These are phyloP conservation scores for Aegotheles bennettii DNA, from an alignment of 2,113 vertebrate species.

Conservation along the genomic window DNA sequence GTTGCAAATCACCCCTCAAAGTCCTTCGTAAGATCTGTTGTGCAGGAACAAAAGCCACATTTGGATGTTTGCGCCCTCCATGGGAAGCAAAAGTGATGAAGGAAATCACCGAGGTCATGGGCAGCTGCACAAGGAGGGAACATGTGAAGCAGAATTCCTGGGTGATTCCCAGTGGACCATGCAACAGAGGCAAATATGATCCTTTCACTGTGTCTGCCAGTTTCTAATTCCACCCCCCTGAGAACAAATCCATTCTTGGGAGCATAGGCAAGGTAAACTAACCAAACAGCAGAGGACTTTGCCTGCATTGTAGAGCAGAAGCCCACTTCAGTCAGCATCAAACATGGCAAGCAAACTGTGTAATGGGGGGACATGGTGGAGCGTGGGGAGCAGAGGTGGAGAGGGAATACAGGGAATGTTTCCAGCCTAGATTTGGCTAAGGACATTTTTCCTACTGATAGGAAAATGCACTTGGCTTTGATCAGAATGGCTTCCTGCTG, in stretches of 20 bases:
- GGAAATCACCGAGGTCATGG: fast-evolving
- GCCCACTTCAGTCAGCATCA: background rate
- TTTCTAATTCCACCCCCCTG: background rate
- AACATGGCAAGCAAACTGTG: too few species aligned
- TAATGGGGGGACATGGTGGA: background rate
- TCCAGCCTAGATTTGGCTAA: background rate
- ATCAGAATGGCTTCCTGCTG: background rate
- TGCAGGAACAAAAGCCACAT: background rate
- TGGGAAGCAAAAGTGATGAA: background rate
- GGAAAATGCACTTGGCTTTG: background rate
- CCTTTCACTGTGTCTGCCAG: background rate
- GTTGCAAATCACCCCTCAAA: background rate
- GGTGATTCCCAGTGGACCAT: background rate
- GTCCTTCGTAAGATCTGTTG: background rate
- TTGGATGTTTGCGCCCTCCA: background rate
- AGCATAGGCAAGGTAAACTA: background rate
- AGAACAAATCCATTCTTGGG: background rate
- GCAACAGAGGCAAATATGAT: background rate
- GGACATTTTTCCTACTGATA: background rate
- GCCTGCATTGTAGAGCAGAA: background rate
- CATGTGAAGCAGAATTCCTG: background rate
- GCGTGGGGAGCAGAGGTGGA: background rate
- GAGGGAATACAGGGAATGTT: background rate
- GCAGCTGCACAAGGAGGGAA: background rate
- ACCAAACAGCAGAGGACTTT: background rate